These are phyloP conservation scores for Hippoglossus stenolepis DNA, from an alignment of 2,113 vertebrate genomes.

Conservation along the genomic window DNA sequence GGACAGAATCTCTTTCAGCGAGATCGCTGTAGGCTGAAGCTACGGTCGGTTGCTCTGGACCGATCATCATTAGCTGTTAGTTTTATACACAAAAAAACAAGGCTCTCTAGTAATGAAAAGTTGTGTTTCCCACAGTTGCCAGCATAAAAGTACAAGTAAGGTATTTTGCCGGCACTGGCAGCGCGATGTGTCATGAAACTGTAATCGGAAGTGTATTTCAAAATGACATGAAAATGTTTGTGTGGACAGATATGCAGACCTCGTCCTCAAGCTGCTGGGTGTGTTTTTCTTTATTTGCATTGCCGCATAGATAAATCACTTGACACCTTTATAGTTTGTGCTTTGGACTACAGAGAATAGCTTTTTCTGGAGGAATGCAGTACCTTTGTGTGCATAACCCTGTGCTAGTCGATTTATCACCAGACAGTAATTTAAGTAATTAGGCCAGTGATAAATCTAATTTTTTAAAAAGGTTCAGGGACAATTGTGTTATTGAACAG, in stretches of 20 bases:
- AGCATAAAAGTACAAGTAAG: constrained; percentile 11
- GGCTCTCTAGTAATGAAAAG: constrained; percentile 21
- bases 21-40: constrained; percentile 38
- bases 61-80: constrained; percentile 55
- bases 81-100: constrained; percentile 31
- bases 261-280: constrained; percentile 57
- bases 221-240: constrained; percentile 49
- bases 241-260: constrained; percentile 60
- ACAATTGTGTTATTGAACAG: constrained; percentile 61
- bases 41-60: constrained; percentile 43
- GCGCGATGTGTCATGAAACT: constrained; percentile 38
- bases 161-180: constrained; percentile 14
- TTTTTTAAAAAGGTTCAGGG: constrained; percentile 45
- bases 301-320: constrained; percentile 76
- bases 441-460: constrained; percentile 75
- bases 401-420: constrained; percentile 67
- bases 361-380: constrained; percentile 67
- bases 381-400: constrained; percentile 68
- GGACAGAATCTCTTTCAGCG: constrained; percentile 56
- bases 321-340: constrained; percentile 69
- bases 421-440: constrained; percentile 70
- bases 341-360: constrained; percentile 73
- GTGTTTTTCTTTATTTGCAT: constrained; percentile 69
- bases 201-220: constrained; percentile 51
- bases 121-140: constrained; percentile 18